phyloP scores from a whole-genome alignment of 2,797 vertebrate species.

The Oreonectes daqikongensis region DNA sequence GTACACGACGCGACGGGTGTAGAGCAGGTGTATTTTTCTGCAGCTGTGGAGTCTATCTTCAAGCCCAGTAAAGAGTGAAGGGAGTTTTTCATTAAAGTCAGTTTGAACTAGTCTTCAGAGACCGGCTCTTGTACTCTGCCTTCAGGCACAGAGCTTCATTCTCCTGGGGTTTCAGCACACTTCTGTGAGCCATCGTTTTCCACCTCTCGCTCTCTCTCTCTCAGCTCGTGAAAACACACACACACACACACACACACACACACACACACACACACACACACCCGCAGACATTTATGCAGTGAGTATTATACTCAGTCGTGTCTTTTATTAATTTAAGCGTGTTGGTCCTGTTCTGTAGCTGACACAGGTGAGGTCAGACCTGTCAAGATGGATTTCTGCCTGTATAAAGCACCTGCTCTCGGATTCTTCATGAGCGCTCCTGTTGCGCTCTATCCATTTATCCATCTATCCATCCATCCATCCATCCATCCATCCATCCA shows the following conservation, averaged over 20 bases:
- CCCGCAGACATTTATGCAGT: constrained; percentile 40
- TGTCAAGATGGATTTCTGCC: constrained; percentile 54
- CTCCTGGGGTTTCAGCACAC: constrained; percentile 60
- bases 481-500: too few species aligned
- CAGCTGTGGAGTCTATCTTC: constrained; percentile 60
- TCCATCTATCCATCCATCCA: too few species aligned
- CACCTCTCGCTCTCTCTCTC: constrained; percentile 49
- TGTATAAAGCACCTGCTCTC: constrained; percentile 56
- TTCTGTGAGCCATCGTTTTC: constrained; percentile 59
- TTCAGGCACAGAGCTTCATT: constrained; percentile 60
- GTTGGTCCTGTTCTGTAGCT: constrained; percentile 46
- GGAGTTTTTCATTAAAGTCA: constrained; percentile 66
- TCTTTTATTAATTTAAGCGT: constrained; percentile 59
- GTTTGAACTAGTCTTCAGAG: constrained; percentile 66
- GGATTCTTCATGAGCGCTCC: constrained; percentile 31
- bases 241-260: constrained; percentile 16
- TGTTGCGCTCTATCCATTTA: too few species aligned
- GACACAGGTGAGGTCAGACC: constrained; percentile 57
- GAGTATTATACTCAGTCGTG: constrained; percentile 47
- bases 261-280: constrained; percentile 25
- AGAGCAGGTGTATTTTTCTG: constrained; percentile 54
- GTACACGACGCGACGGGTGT: constrained; percentile 34
- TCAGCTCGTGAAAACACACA: constrained; percentile 44
- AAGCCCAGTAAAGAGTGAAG: constrained; percentile 63
- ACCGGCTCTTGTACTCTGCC: constrained; percentile 63